Evolutionary conservation across 2,113 vertebrate species (phyloP).

Genomic region (Tenrec ecaudatus): DNA sequence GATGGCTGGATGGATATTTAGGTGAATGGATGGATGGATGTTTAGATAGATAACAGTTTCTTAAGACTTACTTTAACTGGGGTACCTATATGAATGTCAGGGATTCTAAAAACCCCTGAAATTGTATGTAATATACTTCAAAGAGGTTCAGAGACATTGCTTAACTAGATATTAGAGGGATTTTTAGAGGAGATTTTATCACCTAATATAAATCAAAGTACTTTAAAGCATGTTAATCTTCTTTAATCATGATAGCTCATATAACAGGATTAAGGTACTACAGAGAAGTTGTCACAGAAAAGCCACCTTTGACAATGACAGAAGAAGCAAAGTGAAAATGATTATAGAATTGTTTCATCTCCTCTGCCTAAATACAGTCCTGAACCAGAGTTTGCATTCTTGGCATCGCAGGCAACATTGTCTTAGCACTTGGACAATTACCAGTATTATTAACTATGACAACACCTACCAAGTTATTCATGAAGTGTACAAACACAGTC

Average conservation of each 20-base stretch:
- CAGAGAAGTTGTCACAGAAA: not conserved
- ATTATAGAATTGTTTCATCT: not conserved
- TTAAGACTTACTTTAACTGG: not conserved
- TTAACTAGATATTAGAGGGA: not conserved
- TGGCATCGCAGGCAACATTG: not conserved
- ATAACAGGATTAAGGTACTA: not conserved
- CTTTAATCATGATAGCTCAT: not conserved
- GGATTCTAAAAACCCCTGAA: not conserved
- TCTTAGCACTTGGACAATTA: slow-evolving; percentile 29
- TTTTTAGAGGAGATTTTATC: not conserved
- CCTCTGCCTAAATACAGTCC: not conserved
- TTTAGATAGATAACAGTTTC: not conserved
- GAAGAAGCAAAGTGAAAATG: not conserved
- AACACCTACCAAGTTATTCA: not conserved
- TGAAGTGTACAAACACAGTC: not conserved
- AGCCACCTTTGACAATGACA: not conserved
- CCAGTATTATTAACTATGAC: slow-evolving; percentile 14
- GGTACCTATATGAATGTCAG: not conserved
- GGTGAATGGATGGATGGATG: not conserved
- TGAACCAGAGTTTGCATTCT: not conserved
- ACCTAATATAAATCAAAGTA: not conserved
- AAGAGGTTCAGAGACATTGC: not conserved
- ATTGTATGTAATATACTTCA: too few species aligned
- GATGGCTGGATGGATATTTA: not conserved
- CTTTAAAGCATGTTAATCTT: not conserved